Conservation (phyloP, 2,113 vertebrate genomes). For the Fregetta grallaria region DNA sequence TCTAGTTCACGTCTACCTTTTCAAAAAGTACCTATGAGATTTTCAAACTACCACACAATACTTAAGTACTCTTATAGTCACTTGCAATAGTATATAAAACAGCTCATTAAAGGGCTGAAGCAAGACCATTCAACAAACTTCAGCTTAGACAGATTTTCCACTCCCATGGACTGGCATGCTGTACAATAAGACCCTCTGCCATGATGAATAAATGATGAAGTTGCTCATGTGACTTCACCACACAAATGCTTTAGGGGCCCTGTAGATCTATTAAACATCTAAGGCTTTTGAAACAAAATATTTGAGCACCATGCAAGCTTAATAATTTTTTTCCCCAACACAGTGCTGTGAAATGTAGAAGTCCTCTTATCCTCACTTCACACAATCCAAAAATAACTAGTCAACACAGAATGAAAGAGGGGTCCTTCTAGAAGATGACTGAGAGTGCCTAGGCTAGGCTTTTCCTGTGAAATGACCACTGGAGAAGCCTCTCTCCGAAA, state of each 20-base stretch:
- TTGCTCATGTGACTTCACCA: not conserved
- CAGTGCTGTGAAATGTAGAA: not conserved
- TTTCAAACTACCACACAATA: not conserved
- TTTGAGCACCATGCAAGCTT: not conserved
- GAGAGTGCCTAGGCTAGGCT: not conserved
- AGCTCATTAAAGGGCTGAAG: not conserved
- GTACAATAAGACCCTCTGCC: not conserved
- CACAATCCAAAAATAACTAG: not conserved
- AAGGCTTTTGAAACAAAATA: not conserved
- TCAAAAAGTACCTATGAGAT: not conserved
- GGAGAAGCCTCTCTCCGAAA: not conserved
- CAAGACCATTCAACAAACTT: not conserved
- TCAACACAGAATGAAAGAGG: not conserved
- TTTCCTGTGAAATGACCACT: not conserved
- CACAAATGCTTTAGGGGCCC: not conserved
- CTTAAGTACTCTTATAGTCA: not conserved
- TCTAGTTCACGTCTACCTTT: not conserved
- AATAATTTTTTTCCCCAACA: not conserved
- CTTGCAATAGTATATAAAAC: not conserved
- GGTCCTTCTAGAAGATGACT: not conserved
- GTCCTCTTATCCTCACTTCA: not conserved
- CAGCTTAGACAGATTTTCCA: not conserved
- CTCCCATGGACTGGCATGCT: not conserved
- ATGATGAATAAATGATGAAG: not conserved
- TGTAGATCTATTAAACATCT: not conserved